Base-by-base conservation (phyloP, 2,113 vertebrate species). In the Pogonocichla stellata region DNA sequence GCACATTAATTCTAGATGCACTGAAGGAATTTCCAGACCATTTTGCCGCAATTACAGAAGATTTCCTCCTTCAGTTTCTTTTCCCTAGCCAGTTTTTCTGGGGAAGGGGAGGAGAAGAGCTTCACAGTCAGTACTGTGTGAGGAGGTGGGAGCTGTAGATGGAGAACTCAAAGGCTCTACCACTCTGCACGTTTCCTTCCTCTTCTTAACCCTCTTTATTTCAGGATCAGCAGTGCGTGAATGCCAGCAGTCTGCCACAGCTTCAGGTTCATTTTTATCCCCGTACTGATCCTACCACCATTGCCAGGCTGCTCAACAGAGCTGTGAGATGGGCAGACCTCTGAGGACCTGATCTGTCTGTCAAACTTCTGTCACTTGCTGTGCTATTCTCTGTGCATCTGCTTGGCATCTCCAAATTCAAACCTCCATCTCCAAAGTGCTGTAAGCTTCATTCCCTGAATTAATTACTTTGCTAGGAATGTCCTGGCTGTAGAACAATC, bases 11-110 rank as follows among this genome's bases (percentile, higher is more conserved):
- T 96, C 86, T 74, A 71, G 60, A 83, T 62, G 61, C 78, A 87
- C 86, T 74, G 36, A 83, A 74, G 92, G 96, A 96, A 97, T 97
- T 93, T 94, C 67, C 92, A 88, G 67, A 93, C 67, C 64, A 43
- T 95, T 95, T 94, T 94, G 54, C 79, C 0, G 47, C 88, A 94
- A 42, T 88, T 80, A 78, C 1, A 1, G 81, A 93, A 93, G 10
- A 67, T 80, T 92, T 88, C 47, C 28, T 96, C 38, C 34, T 88
- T 74, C 80, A 25, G n/a, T 36, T n/a, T 64, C 62, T 88, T 94
- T 47, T 90, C 58, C 74, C 79, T 50, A 50, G 64, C 31, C 74
- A 71, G 1, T 31, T 85, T 67, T 81, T 24, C 61, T 0, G 0
- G 42, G 15, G 47, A 53, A 79, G 19, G 65, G 57, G 70, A 70